Base-by-base conservation (phyloP, 35 echinoderm and acorn worm species). In the Eucidaris tribuloides region DNA sequence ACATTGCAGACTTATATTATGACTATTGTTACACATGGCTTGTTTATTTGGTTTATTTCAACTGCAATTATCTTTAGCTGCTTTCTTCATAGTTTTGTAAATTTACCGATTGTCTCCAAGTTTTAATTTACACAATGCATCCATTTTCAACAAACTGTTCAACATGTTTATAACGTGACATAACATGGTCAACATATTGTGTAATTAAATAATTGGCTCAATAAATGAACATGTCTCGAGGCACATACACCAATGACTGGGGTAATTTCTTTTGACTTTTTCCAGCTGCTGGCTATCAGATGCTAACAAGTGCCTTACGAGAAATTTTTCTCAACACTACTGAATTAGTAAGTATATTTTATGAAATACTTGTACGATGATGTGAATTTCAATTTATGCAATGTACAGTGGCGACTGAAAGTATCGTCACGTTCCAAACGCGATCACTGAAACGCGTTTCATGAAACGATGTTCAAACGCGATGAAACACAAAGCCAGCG, bases 311-410 rank as follows among this genome's bases (percentile, higher is more conserved):
- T 74, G 68, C 68, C 41, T 44, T 74, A 74, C 36, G n/a, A 3
- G 33, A 38, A 9, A 42, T 74, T 25, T 74, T 74, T 41, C 44
- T 74, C 68, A 74, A 74, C 41, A 74, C 44, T 43, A 74, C 68
- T 34, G 13, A 28, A 2, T 34, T 32, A 5, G 61, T 64, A 64
- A 64, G 29, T n/a, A n/a, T n/a, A n/a, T n/a, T n/a, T n/a, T n/a
- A n/a, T n/a, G n/a, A n/a, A n/a, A n/a, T n/a, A n/a, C n/a, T n/a
- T n/a, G n/a, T n/a, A n/a, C n/a, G n/a, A n/a, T n/a, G n/a, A n/a
- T n/a, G n/a, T n/a, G n/a, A n/a, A n/a, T n/a, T n/a, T n/a, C n/a
- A n/a, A n/a, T n/a, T n/a, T n/a, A n/a, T n/a, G n/a, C n/a, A n/a
- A n/a, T n/a, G n/a, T n/a, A n/a, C n/a, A n/a, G n/a, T n/a, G n/a